Evolutionary conservation across 2,113 vertebrate genomes (phyloP).

Genomic region (Syngnathus scovelli): DNA sequence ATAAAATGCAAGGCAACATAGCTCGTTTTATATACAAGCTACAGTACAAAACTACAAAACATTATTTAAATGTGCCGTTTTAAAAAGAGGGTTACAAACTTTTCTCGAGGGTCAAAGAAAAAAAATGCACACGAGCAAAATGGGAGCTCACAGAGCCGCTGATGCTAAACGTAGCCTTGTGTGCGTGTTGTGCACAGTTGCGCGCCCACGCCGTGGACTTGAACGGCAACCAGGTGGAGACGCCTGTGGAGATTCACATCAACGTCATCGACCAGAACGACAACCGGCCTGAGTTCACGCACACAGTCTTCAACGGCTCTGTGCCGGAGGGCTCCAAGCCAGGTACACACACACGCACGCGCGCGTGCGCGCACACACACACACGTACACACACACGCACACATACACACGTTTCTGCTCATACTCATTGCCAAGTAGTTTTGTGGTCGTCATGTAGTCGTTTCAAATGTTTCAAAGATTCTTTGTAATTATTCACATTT

Average conservation of each 20-base stretch:
- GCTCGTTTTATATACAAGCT: too few relatives aligned
- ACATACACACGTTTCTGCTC: too few relatives aligned
- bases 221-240: conserved; percentile 97
- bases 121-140: not conserved
- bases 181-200: conserved; percentile 68
- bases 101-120: too few relatives aligned
- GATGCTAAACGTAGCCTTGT: not conserved
- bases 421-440: too few relatives aligned
- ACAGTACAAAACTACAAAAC: too few relatives aligned
- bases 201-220: conserved; percentile 93
- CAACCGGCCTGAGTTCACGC: conserved; percentile 91
- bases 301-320: conserved; percentile 89
- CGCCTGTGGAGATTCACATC: conserved; percentile 95
- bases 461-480: too few relatives aligned
- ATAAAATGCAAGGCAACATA: too few relatives aligned
- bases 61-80: too few relatives aligned
- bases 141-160: not conserved
- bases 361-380: too few relatives aligned
- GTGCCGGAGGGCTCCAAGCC: conserved; percentile 94
- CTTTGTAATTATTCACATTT: too few relatives aligned
- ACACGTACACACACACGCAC: conserved; percentile 8
- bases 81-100: too few relatives aligned
- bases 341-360: conserved; percentile 65
- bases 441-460: too few relatives aligned
- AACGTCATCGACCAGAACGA: conserved; percentile 98